Percentiles rank a stretch among this genome's conserved stretches.
Conservation (phyloP, 2,888 invertebrate species). For the Pycnomerus fuliginosus region DNA sequence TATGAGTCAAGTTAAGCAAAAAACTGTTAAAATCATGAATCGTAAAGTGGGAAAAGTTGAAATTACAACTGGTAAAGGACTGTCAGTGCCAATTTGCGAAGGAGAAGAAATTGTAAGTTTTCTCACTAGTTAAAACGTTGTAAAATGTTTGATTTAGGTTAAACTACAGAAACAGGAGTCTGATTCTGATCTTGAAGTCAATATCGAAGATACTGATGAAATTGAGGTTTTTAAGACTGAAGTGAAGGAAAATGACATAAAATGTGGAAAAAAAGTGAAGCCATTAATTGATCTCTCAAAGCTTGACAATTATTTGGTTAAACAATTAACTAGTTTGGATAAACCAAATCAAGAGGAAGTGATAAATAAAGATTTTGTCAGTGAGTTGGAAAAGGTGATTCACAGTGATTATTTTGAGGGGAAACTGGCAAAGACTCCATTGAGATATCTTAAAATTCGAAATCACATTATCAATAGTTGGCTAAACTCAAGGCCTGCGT, state of each 20-base stretch:
- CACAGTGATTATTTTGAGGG: conserved; percentile 61
- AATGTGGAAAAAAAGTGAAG: conserved; percentile 13
- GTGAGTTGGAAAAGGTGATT: conserved; percentile 57
- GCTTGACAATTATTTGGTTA: conserved; percentile 32
- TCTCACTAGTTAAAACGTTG: not conserved
- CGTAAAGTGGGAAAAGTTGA: conserved; percentile 31
- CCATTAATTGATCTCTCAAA: conserved; percentile 30
- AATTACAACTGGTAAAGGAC: conserved; percentile 56
- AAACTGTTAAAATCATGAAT: conserved; percentile 28
- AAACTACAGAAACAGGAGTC: conserved; percentile 47
- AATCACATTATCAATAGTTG: conserved; percentile 61
- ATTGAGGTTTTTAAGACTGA: conserved; percentile 1
- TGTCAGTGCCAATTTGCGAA: conserved; percentile 58
- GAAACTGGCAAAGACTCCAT: conserved; percentile 57
- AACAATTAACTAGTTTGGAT: conserved; percentile 47
- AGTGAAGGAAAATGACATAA: not conserved
- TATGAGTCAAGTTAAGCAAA: conserved; percentile 28
- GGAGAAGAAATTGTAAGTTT: conserved; percentile 53
- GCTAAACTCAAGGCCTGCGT: conserved; percentile 56
- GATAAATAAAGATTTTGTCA: conserved; percentile 50
- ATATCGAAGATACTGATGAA: conserved; percentile 55
- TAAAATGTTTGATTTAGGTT: conserved; percentile 37
- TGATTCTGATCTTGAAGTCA: conserved; percentile 59
- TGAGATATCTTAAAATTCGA: conserved; percentile 60
- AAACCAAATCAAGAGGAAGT: conserved; percentile 52